A percentile compares a stretch with the other conserved stretches of the same genome.
Conservation (phyloP, 1,140 invertebrate species). For the Drosophila nebulosa region DNA sequence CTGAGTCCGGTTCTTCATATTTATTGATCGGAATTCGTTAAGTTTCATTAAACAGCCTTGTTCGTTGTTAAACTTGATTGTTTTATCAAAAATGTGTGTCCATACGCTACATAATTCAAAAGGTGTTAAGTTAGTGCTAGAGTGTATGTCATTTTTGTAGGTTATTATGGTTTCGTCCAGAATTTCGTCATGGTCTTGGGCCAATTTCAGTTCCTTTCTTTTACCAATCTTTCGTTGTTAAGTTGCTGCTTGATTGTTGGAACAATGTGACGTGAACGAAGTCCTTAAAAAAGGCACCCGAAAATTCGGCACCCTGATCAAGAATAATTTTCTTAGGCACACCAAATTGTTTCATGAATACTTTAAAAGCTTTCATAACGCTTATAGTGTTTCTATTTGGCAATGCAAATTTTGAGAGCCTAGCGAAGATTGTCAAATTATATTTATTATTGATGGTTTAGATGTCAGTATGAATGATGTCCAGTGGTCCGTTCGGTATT, state of each 20-base stretch:
- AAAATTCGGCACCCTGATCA: not conserved
- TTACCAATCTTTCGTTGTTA: not conserved
- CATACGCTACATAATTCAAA: not conserved
- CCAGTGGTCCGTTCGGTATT: not conserved
- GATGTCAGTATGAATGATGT: not conserved
- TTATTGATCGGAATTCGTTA: not conserved
- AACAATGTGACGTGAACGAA: not conserved
- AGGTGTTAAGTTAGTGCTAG: not conserved
- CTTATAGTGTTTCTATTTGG: not conserved
- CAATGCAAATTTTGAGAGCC: not conserved
- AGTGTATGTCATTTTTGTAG: not conserved
- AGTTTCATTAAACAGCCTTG: slow-evolving; percentile 7
- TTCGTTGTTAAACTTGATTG: slow-evolving; percentile 3
- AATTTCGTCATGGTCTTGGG: not conserved
- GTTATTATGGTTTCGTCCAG: not conserved
- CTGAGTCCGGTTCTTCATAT: not conserved
- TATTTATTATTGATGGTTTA: not conserved
- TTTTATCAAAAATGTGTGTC: slow-evolving; percentile 11
- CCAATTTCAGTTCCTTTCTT: not conserved
- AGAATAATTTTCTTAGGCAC: not conserved
- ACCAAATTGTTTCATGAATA: not conserved
- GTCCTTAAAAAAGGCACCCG: not conserved
- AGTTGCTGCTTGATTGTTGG: not conserved
- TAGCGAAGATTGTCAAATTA: not conserved
- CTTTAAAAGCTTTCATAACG: not conserved